phyloP scores from a whole-genome alignment of 2,888 invertebrate genomes.

The Eupithecia pulchellata region DNA sequence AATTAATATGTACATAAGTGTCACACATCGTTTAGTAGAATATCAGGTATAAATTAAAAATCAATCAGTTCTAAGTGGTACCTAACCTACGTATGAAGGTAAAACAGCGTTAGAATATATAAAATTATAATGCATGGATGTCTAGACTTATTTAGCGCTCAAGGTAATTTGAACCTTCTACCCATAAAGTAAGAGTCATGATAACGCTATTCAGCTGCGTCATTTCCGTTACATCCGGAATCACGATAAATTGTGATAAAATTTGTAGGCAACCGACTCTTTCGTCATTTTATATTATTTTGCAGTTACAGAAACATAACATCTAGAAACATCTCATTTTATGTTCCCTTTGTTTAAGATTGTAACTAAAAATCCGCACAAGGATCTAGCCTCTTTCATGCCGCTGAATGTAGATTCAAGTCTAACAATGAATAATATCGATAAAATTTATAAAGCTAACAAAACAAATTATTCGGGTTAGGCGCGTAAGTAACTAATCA shows the following conservation, averaged over 20 bases:
- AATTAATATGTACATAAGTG: too few species aligned
- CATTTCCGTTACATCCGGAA: neutral
- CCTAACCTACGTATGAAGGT: neutral
- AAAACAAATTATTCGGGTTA: neutral
- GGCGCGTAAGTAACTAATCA: neutral
- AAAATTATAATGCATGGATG: neutral
- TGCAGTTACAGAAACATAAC: neutral
- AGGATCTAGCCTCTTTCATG: neutral
- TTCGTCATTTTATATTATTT: neutral
- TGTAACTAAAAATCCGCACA: neutral
- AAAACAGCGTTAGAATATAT: neutral
- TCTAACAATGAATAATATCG: neutral
- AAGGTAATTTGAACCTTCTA: constrained; percentile 1
- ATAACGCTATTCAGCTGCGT: neutral
- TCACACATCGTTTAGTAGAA: too few species aligned
- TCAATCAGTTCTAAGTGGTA: neutral
- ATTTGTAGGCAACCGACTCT: neutral
- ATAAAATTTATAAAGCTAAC: neutral
- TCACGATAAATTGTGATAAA: neutral
- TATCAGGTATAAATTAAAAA: neutral
- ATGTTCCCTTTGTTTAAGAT: neutral
- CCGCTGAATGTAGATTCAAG: neutral
- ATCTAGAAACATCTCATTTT: neutral
- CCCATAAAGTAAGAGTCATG: neutral
- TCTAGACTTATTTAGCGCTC: neutral